phyloP scores from a whole-genome alignment of 2,888 invertebrate species.

The Scaptodrosophila latifasciaeformis region DNA sequence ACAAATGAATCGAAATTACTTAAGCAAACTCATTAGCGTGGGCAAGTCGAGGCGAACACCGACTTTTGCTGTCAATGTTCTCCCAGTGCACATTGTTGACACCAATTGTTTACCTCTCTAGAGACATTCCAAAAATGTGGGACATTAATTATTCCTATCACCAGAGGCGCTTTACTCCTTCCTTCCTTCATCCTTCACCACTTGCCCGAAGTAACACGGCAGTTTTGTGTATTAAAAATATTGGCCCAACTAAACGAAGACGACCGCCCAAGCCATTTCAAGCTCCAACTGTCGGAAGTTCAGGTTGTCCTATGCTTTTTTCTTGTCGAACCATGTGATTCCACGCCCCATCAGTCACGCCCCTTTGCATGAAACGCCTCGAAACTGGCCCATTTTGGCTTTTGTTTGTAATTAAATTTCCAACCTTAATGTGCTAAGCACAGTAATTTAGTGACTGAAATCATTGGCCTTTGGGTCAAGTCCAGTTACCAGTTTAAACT shows the following conservation, averaged over 20 bases:
- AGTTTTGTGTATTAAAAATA: constrained; percentile 32
- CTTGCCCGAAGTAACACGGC: neutral
- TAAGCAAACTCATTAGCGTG: constrained; percentile 67
- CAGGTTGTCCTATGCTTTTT: neutral
- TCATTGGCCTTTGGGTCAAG: constrained; percentile 5
- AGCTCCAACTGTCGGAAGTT: constrained; percentile 5
- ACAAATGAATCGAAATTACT: constrained; percentile 68
- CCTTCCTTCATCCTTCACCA: neutral
- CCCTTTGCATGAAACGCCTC: neutral
- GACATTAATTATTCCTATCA: neutral
- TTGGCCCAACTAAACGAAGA: constrained; percentile 32
- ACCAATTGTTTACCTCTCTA: constrained; percentile 34
- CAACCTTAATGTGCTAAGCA: constrained; percentile 61
- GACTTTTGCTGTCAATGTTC: neutral
- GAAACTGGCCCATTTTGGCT: neutral
- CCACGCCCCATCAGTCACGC: constrained; percentile 1
- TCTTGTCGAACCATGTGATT: constrained; percentile 13
- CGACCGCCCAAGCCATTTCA: constrained; percentile 42
- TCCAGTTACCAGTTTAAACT: constrained; percentile 45
- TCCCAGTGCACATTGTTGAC: constrained; percentile 48
- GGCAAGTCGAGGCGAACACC: constrained; percentile 48
- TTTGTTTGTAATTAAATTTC: constrained; percentile 59
- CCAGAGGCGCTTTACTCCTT: too few relatives aligned
- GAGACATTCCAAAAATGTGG: neutral
- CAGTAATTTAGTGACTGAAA: constrained; percentile 45